These are phyloP conservation scores for Mesitornis unicolor DNA, from an alignment of 2,113 vertebrate genomes.

Conservation along the genomic window DNA sequence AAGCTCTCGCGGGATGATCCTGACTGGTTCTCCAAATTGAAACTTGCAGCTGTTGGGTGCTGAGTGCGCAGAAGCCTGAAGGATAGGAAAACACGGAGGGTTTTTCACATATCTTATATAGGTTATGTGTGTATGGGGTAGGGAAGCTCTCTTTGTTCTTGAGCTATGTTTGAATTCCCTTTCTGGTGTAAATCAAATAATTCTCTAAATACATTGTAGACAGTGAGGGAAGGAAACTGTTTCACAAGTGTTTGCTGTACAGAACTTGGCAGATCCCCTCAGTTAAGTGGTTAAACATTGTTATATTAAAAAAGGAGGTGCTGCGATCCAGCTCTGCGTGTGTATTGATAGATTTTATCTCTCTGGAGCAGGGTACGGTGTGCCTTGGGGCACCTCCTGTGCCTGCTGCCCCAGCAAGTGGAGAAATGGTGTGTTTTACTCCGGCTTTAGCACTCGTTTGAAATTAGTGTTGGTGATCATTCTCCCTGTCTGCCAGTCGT, in stretches of 20 bases:
- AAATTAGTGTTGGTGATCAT: rapidly evolving
- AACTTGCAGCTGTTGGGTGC: not conserved
- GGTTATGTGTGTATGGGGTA: not conserved
- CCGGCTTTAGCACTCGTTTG: not conserved
- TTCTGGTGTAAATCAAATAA: slow-evolving; percentile 36
- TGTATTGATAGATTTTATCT: not conserved
- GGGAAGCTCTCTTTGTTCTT: slow-evolving; percentile 21
- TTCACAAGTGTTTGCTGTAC: slow-evolving; percentile 37
- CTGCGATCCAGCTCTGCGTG: rapidly evolving
- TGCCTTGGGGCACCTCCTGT: too few species aligned
- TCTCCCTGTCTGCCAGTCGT: rapidly evolving
- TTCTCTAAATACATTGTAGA: not conserved
- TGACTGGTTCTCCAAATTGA: not conserved
- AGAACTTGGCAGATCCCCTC: slow-evolving; percentile 36
- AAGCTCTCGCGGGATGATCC: not conserved
- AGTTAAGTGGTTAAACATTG: not conserved
- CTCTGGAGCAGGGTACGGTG: too few species aligned
- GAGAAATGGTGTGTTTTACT: rapidly evolving
- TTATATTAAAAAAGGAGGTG: not conserved
- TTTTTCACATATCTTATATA: not conserved
- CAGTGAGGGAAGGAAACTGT: slow-evolving; percentile 44
- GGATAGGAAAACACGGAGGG: not conserved
- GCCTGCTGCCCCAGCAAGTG: too few species aligned
- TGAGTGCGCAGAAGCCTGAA: not conserved
- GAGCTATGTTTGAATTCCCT: slow-evolving; percentile 11